Percentiles rank a stretch among this genome's conserved stretches.
phyloP scores from a whole-genome alignment of 2,797 vertebrate genomes.

The Florisuga fusca region DNA sequence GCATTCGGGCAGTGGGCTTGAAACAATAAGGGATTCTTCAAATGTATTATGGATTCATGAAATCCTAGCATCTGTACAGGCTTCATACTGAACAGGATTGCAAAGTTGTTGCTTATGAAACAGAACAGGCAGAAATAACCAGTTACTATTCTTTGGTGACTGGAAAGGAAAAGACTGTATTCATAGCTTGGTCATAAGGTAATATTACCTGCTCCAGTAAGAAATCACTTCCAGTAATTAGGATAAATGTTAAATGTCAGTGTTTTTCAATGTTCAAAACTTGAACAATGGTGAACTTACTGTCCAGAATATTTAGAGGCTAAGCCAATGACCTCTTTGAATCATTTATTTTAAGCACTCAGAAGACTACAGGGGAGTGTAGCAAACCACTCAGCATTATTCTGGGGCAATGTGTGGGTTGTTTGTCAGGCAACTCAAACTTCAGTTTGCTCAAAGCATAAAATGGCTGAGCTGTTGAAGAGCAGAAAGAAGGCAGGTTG shows the following conservation, averaged over 20 bases:
- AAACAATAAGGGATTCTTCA: not conserved
- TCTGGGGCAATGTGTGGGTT: not conserved
- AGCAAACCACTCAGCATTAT: not conserved
- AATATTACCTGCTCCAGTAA: not conserved
- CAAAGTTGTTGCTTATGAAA: not conserved
- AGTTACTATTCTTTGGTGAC: not conserved
- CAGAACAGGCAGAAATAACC: not conserved
- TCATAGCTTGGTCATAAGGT: not conserved
- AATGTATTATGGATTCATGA: not conserved
- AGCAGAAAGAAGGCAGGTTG: not conserved
- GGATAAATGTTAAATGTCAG: not conserved
- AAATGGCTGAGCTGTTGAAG: not conserved
- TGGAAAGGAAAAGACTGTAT: not conserved
- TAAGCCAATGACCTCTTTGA: not conserved
- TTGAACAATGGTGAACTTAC: not conserved
- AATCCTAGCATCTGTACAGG: not conserved
- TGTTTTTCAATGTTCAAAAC: not conserved
- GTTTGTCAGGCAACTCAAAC: not conserved
- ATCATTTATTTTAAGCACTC: not conserved
- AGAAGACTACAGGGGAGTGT: not conserved
- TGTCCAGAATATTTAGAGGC: not conserved
- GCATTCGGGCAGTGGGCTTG: not conserved
- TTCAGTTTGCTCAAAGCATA: not conserved
- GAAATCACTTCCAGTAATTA: not conserved
- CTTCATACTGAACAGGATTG: not conserved